Base-by-base conservation (phyloP, 2,888 invertebrate species). In the Epicampocera succincta region DNA sequence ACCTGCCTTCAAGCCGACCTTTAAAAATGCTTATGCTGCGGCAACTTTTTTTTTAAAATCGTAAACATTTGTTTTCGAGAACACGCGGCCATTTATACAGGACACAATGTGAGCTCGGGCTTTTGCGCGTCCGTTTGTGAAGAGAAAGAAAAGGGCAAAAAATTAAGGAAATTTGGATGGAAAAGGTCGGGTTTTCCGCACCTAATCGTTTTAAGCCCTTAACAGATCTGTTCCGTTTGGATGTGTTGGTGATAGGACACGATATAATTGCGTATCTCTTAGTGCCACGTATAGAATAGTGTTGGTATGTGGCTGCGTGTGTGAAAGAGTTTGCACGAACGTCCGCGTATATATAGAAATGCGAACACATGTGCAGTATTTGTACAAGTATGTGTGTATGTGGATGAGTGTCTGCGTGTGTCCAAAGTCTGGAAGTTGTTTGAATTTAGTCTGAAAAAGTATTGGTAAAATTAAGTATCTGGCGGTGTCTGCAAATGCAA, bases 401-500 rank as follows among this genome's bases (percentile, higher is more conserved):
- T 58, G n/a, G 9, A 33, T 33, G 11, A 11, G 5, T 40, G 61
- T 11, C 1, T 33, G 17, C 25, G 12, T 13, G 15, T 63, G 25
- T 48, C 68, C 21, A 60, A 61, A 54, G 72, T 68, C 76, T 73
- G 72, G 68, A 48, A 81, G 76, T 81, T 80, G 76, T 81, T 77
- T 81, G 68, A 81, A 73, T 73, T 72, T 38, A 13, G 72, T 61
- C 60, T 72, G 52, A 12, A 9, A 25, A 29, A 79, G 72, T 72
- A 66, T 60, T 73, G 60, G 65, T 60, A 50, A 46, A 44, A 46
- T 73, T 72, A 73, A 66, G 46, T 73, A 73, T 66, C 60, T 38
- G 78, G 1, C 60, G 5, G 15, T 66, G 58, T 15, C 58, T 71
- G 63, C 54, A 54, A n/a, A 17, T 15, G 65, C 38, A 65, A 13